Evolutionary conservation across 2,797 vertebrate genomes (phyloP).

Genomic region (Lateolabrax maculatus): DNA sequence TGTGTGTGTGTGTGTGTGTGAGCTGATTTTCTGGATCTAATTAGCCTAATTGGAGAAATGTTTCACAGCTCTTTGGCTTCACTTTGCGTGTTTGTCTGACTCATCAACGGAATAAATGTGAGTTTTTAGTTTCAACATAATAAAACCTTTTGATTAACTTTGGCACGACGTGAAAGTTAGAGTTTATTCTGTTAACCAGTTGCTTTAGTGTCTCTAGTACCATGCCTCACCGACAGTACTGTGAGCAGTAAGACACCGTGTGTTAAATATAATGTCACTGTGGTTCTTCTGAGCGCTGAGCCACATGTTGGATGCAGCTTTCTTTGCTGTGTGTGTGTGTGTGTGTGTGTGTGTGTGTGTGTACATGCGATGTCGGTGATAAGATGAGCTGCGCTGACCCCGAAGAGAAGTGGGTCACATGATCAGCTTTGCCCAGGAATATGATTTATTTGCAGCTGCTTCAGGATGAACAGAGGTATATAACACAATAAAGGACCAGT

Average conservation of each 20-base stretch:
- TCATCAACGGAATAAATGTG: background rate
- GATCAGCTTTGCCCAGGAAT: background rate
- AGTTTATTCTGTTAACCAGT: background rate
- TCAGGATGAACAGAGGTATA: background rate
- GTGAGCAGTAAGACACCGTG: background rate
- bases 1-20: slow-evolving; percentile 15
- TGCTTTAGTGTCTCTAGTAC: too few species aligned
- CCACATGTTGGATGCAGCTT: too few species aligned
- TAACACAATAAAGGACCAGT: too few species aligned
- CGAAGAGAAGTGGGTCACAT: background rate
- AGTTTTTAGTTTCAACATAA: accelerated
- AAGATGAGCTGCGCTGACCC: too few species aligned
- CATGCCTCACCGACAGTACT: too few species aligned
- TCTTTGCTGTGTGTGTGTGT: too few species aligned
- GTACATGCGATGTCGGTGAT: background rate
- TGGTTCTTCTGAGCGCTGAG: background rate
- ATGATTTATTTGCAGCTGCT: background rate
- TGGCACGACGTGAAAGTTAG: background rate
- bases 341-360: background rate
- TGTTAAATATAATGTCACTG: background rate
- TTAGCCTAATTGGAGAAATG: slow-evolving; percentile 20
- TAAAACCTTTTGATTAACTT: background rate
- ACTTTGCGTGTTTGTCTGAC: background rate
- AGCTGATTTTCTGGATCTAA: slow-evolving; percentile 17
- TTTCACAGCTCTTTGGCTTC: background rate